These are phyloP conservation scores for Rhagonycha lutea DNA, from an alignment of 2,888 invertebrate species.

Conservation along the genomic window DNA sequence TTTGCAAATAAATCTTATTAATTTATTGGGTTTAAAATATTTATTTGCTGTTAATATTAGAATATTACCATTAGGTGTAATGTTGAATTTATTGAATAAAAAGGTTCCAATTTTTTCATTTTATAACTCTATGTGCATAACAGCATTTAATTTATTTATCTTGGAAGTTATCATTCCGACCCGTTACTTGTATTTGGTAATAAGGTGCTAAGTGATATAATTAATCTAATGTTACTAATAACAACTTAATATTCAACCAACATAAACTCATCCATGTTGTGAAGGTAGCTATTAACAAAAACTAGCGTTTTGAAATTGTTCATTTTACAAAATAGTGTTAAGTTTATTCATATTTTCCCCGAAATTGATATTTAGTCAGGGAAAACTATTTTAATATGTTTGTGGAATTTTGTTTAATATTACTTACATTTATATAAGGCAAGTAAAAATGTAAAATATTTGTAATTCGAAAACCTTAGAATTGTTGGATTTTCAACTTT, in stretches of 20 bases:
- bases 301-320: constrained; percentile 7
- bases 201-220: constrained; percentile 44
- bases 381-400: constrained; percentile 19
- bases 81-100: not conserved
- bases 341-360: constrained; percentile 30
- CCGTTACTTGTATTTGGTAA: constrained; percentile 47
- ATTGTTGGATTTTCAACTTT: not conserved
- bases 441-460: not conserved
- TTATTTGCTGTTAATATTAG: not conserved
- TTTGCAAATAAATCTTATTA: not conserved
- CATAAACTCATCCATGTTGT: constrained; percentile 2
- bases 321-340: constrained; percentile 5
- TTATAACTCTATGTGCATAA: constrained; percentile 42
- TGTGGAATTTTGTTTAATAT: not conserved
- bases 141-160: constrained; percentile 45
- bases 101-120: not conserved
- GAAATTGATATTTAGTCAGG: constrained; percentile 40
- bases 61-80: not conserved
- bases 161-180: constrained; percentile 46
- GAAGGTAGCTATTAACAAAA: not conserved
- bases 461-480: not conserved
- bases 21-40: not conserved
- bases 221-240: constrained; percentile 16
- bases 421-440: not conserved
- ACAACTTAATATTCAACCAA: constrained; percentile 15